Conservation (phyloP, 2,888 invertebrate species). For the Orchestes rusci region DNA sequence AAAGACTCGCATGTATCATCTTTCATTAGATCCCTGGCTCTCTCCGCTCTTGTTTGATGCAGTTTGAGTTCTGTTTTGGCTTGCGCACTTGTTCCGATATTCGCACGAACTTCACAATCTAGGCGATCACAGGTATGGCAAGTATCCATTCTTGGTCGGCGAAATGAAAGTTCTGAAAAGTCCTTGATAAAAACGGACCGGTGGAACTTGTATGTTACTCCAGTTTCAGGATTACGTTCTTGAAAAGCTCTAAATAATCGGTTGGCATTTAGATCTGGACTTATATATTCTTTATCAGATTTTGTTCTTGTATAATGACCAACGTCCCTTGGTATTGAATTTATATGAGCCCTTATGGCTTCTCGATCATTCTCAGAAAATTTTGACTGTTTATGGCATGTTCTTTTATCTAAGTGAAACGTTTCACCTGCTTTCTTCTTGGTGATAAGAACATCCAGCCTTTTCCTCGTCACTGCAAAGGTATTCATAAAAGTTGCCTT, state of each 20-base stretch:
- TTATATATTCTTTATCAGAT: constrained; percentile 6
- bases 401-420: neutral
- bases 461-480: constrained; percentile 5
- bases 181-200: constrained; percentile 1
- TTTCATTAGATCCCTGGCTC: constrained; percentile 3
- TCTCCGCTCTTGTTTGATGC: neutral
- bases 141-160: constrained; percentile 1
- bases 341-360: neutral
- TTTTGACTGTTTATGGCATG: neutral
- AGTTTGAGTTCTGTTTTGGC: constrained; percentile 1
- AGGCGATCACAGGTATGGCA: constrained; percentile 6
- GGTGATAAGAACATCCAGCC: neutral
- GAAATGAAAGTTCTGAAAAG: constrained; percentile 7
- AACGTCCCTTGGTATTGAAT: constrained; percentile 5
- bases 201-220: constrained; percentile 7
- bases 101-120: constrained; percentile 6
- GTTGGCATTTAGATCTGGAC: constrained; percentile 3
- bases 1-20: constrained; percentile 3
- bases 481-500: constrained; percentile 6
- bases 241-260: constrained; percentile 4
- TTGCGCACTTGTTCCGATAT: neutral
- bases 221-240: neutral
- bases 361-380: constrained; percentile 1
- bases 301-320: constrained; percentile 1
- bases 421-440: neutral